Conservation (phyloP, 2,888 invertebrate species). For the Lottia scabra region DNA sequence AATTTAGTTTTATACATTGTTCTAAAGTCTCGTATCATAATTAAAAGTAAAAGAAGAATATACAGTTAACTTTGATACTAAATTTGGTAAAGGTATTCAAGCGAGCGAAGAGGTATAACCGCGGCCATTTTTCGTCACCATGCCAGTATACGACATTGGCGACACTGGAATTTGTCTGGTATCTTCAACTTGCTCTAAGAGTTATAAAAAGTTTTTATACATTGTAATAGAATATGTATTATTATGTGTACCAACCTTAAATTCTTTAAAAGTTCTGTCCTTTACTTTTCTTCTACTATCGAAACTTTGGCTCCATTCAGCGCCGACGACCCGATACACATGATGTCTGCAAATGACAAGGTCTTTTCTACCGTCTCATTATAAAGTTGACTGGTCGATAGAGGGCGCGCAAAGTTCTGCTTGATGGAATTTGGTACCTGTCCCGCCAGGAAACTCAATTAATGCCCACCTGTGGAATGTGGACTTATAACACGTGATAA, state of each 20-base stretch:
- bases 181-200: background rate
- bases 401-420: conserved; percentile 18
- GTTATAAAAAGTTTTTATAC: background rate
- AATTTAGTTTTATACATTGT: too few species aligned
- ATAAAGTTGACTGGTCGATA: conserved; percentile 11
- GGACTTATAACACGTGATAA: background rate
- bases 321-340: background rate
- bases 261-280: background rate
- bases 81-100: too few species aligned
- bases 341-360: conserved; percentile 1
- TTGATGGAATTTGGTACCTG: conserved; percentile 24
- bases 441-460: conserved; percentile 2
- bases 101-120: background rate
- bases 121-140: background rate
- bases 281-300: background rate
- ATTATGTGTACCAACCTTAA: background rate
- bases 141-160: background rate
- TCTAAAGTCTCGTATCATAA: too few species aligned
- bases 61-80: too few species aligned
- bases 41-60: too few species aligned
- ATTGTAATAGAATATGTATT: background rate
- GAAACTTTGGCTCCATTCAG: conserved; percentile 3
- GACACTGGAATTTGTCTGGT: conserved; percentile 1
- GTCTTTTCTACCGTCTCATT: background rate
- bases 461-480: conserved; percentile 3